Evolutionary conservation across 2,888 invertebrate species (phyloP), one percentile per base, ranked within the genome.

Genomic region (Lochmaea capreae): DNA sequence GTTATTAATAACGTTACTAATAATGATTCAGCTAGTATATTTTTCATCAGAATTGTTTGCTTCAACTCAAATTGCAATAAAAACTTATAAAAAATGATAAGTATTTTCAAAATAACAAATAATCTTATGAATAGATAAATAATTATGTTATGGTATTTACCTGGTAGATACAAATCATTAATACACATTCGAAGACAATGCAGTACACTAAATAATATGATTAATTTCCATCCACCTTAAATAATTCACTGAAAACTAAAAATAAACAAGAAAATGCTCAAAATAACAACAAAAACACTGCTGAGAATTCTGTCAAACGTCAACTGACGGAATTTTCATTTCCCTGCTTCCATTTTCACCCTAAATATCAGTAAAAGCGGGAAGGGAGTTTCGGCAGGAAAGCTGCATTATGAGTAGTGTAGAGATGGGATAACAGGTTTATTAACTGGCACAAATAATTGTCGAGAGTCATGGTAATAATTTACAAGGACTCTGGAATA

Each of bases 241-340:
- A 39, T 33, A 58, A 42, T 18, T 33, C 65, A 58, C 46, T 18
- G 43, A 52, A 67, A 65, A 58, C 52, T 42, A 39, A 73, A 71
- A 71, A 65, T 74, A 77, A 77, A 76, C 57, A 67, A 71, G 65
- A 71, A 79, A 79, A 79, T 74, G 66, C 52, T 59, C 57, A 65
- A 75, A 77, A 77, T 76, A 77, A 77, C 76, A 77, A 80, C 74
- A 79, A 77, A 78, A 80, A 77, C 76, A 77, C 67, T 63, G 65
- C 78, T 73, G 73, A 78, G 73, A 74, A 73, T 76, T 58, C 78
- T 67, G 71, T 67, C 76, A 73, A 71, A 74, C 73, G 73, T 76
- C 77, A 76, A 78, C 80, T 78, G 77, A 76, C 74, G 76, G 74
- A 73, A 80, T 79, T 78, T 78, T 67, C 75, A 73, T 75, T 79